Base-by-base conservation (phyloP, 2,888 invertebrate genomes). In the Brachyptera risi region DNA sequence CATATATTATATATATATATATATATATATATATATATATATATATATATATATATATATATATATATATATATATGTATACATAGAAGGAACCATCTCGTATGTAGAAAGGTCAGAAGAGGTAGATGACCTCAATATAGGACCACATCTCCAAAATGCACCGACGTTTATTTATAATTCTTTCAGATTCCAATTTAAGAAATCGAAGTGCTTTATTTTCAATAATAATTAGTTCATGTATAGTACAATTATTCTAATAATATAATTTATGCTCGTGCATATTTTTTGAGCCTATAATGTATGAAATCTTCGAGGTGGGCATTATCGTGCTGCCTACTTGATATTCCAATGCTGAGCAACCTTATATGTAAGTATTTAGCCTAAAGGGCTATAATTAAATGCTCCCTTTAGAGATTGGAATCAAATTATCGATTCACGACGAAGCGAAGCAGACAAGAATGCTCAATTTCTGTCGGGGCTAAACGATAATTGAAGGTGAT, bases 311-410 rank as follows among this genome's bases (percentile, higher is more conserved):
- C n/a, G n/a, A 54, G 54, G 54, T 51, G 51, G 51, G 31, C 51
- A 31, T 26, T 7, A 26, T 40, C 4, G n/a, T 9, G 40, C 15
- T 31, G 31, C 35, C 61, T 26, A 61, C 61, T 61, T 61, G 40
- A 40, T 61, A 61, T 58, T 57, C 61, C 58, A 37, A 19, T 31
- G 35, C 38, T 21, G 7, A 54, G 54, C 54, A 44, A 19, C 44
- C 54, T 17, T 40, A 38, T 56, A 49, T 60, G 49, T 56, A 56
- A 56, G 50, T 47, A 49, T 38, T 40, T 58, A 56, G 50, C 57
- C 51, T 58, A 58, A 26, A 50, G 61, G 56, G 54, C 62, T 62
- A 50, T 62, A 62, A 62, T 62, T 62, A 62, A 50, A 54, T 59
- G 58, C 56, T 54, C 54, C 62, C 51, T 31, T 38, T 17, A 37